phyloP scores from a whole-genome alignment of 2,888 invertebrate genomes.

The Cerastis leucographa region DNA sequence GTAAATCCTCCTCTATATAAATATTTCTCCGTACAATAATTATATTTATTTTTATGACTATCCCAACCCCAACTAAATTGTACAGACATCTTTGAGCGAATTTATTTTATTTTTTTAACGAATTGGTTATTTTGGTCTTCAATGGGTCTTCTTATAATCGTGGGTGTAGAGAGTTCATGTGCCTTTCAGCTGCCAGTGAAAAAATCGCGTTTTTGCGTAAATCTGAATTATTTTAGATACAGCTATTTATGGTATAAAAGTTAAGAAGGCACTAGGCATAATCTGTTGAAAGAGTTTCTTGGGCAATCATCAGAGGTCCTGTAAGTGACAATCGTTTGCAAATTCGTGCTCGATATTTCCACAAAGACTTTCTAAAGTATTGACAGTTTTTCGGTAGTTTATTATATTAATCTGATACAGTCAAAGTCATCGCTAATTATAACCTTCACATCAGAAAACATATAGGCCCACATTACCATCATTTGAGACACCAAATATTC shows the following conservation, averaged over 20 bases:
- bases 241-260: not conserved
- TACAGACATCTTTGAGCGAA: not conserved
- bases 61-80: not conserved
- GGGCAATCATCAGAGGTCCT: not conserved
- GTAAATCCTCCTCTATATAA: not conserved
- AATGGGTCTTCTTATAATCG: conserved; percentile 2
- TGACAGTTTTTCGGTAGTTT: not conserved
- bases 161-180: not conserved
- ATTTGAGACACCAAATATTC: not conserved
- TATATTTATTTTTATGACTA: conserved; percentile 29
- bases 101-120: conserved; percentile 14
- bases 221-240: not conserved
- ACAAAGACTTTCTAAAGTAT: not conserved
- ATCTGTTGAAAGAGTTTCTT: not conserved
- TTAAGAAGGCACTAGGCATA: not conserved
- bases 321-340: not conserved
- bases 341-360: not conserved
- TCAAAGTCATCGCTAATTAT: not conserved
- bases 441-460: not conserved
- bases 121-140: conserved; percentile 13
- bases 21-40: conserved; percentile 29
- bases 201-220: not conserved
- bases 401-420: not conserved
- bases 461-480: not conserved
- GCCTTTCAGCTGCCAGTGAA: not conserved